Evolutionary conservation across 1,140 invertebrate genomes (phyloP).

Genomic region (Cydia amplana): DNA sequence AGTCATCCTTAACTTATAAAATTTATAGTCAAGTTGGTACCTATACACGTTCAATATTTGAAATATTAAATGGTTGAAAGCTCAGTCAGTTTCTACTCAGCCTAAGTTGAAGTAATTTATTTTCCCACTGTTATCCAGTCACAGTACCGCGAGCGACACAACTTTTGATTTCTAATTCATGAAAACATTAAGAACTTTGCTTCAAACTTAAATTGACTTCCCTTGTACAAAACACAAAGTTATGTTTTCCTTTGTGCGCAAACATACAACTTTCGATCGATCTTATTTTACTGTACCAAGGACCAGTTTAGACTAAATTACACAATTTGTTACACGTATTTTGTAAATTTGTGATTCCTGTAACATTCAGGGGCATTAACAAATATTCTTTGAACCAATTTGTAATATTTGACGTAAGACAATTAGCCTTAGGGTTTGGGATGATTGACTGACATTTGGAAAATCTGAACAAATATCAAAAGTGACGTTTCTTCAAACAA

Average conservation of each 20-base stretch:
- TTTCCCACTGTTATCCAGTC: constrained; percentile 16
- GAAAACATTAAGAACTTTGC: constrained; percentile 52
- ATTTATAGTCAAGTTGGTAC: no score
- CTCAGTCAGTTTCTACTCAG: not conserved
- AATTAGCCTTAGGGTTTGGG: not conserved
- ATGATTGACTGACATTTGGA: constrained; percentile 7
- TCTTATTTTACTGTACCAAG: not conserved
- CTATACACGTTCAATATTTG: no score
- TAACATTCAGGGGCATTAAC: constrained; percentile 28
- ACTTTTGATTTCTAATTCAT: constrained; percentile 64
- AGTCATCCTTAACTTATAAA: no score
- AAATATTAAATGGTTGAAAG: not conserved
- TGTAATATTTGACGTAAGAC: constrained; percentile 16
- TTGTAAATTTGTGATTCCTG: not conserved
- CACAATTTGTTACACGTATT: not conserved
- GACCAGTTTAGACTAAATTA: not conserved
- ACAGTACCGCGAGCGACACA: constrained; percentile 30
- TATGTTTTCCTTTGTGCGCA: constrained; percentile 2
- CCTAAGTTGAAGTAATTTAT: constrained; percentile 16
- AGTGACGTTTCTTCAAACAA: no score
- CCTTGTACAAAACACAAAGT: constrained; percentile 31
- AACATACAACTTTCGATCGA: not conserved
- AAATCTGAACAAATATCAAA: no score
- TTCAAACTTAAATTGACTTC: constrained; percentile 43
- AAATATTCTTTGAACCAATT: constrained; percentile 25